These are phyloP conservation scores for Monopterus albus DNA, from an alignment of 2,113 vertebrate species.

Conservation along the genomic window DNA sequence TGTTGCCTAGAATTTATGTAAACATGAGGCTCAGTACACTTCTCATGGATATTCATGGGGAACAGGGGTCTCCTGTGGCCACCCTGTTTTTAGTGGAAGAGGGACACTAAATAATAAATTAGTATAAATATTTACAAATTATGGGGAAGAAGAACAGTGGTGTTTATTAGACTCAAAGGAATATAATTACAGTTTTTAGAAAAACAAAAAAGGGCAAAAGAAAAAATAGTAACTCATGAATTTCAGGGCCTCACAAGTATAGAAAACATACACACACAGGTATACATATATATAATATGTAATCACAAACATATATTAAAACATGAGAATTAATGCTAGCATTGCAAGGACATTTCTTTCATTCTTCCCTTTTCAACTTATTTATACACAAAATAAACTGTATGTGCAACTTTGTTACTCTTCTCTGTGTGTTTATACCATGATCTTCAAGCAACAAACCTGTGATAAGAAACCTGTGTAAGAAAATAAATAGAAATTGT, in stretches of 20 bases:
- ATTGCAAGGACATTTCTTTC: background rate
- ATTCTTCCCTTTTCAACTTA: background rate
- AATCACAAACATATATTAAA: constrained; percentile 1
- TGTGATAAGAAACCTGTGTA: too few relatives aligned
- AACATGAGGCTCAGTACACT: constrained; percentile 36
- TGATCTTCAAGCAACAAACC: too few relatives aligned
- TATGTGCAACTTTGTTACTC: background rate
- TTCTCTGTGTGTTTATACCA: background rate
- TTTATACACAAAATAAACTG: background rate
- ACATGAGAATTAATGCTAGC: background rate
- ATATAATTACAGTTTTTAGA: background rate
- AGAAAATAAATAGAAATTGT: too few relatives aligned
- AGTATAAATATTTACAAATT: constrained; percentile 64
- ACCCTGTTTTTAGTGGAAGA: constrained; percentile 17
- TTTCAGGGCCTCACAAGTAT: too few relatives aligned
- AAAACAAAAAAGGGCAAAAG: background rate
- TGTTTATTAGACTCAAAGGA: constrained; percentile 18
- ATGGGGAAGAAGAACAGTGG: constrained; percentile 7
- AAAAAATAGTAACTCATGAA: too few relatives aligned
- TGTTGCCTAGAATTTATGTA: constrained; percentile 41
- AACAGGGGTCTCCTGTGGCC: constrained; percentile 34
- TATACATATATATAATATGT: constrained; percentile 24
- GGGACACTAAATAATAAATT: constrained; percentile 61
- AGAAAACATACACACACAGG: constrained; percentile 14
- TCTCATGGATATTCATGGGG: constrained; percentile 43